phyloP scores from a whole-genome alignment of 2,797 vertebrate species.

The Oophaga sylvatica region DNA sequence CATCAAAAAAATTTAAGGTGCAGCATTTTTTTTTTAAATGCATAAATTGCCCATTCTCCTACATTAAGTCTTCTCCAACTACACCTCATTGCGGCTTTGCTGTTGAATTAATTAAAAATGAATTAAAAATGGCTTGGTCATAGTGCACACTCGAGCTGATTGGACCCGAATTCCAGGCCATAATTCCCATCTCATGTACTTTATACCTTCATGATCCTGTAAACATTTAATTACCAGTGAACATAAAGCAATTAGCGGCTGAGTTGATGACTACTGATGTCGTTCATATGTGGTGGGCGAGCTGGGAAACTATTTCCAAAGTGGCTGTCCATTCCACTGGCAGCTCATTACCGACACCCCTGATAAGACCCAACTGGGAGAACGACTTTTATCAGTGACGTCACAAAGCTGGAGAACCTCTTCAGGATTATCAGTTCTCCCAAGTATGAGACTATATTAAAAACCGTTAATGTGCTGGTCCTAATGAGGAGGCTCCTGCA shows the following conservation, averaged over 20 bases:
- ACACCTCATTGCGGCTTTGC: neutral
- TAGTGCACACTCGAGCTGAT: too few relatives aligned
- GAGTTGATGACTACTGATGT: constrained; percentile 10
- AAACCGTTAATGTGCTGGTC: constrained; percentile 31
- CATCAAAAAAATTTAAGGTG: too few relatives aligned
- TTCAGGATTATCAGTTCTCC: constrained; percentile 49
- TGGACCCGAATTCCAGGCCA: neutral
- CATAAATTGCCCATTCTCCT: neutral
- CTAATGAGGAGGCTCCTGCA: constrained; percentile 37
- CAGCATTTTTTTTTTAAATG: neutral
- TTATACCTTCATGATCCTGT: constrained; percentile 9
- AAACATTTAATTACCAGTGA: constrained; percentile 15
- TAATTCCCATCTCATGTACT: constrained; percentile 11
- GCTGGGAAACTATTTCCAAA: constrained; percentile 6
- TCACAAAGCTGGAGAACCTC: constrained; percentile 56
- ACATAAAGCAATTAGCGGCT: constrained; percentile 10
- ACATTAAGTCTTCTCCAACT: neutral
- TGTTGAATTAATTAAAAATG: too few relatives aligned
- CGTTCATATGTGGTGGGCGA: neutral
- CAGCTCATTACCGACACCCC: constrained; percentile 46
- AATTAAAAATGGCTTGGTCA: neutral
- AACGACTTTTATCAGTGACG: constrained; percentile 40
- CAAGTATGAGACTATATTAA: constrained; percentile 48
- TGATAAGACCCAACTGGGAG: constrained; percentile 41
- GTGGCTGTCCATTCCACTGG: constrained; percentile 9